Evolutionary conservation across 2,888 invertebrate genomes (phyloP), one percentile per base, ranked within the genome.

Genomic region (Drosophila conformis): DNA sequence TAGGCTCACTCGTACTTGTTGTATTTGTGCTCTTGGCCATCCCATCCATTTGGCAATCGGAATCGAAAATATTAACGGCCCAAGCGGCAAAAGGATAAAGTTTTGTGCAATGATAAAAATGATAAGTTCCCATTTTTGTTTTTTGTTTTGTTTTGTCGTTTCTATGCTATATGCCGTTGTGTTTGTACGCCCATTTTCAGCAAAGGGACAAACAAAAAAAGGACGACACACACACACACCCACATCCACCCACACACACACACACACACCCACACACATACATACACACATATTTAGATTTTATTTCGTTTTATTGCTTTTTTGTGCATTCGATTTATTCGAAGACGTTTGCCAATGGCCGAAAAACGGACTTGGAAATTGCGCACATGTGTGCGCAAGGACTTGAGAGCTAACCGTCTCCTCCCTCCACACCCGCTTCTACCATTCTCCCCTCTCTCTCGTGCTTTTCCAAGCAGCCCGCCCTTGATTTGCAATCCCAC

Each of bases 221-320:
- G 84, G 87, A 80, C 84, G 79, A 84, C 79, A 72, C 69, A 56
- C 46, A 62, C 69, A 52, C 38, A 25, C 29, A 49, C 52, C 36
- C 57, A 61, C 15, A 11, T n/a, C 13, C 29, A 49, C 25, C 4
- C 18, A 27, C 4, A 21, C 21, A 59, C 42, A 6, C 15, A 11
- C 13, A 35, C 25, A 15, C 53, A 1, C 29, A 49, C 25, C 4
- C 18, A 27, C 4, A 21, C 21, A 59, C 42, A 6, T 29, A 62
- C 59, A 65, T 42, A 61, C 58, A 76, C 65, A 70, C 72, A 80
- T 86, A 88, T 88, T 88, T 88, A 90, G 88, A 90, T 90, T 90
- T 90, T 90, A 88, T 88, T 89, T 90, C 89, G 76, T 88, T 88
- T 90, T 88, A 88, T 88, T 88, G 90, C 89, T 89, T 89, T 90